These are phyloP conservation scores for Tiliacea citrago DNA, from an alignment of 2,888 invertebrate genomes.

Conservation along the genomic window DNA sequence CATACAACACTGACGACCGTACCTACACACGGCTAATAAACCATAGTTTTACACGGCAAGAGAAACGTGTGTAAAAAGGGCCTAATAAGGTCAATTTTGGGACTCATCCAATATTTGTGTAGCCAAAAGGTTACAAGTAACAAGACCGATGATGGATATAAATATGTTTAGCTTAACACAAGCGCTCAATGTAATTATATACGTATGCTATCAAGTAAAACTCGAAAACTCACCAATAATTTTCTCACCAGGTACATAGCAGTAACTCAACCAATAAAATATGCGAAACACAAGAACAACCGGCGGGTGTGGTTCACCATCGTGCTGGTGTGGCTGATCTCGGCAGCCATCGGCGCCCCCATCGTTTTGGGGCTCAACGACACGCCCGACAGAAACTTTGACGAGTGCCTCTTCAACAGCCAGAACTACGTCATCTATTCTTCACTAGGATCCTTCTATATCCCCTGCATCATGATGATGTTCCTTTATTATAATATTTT, in stretches of 20 bases:
- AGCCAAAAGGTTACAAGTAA: slow-evolving; percentile 15
- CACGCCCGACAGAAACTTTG: slow-evolving; percentile 95
- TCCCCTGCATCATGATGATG: slow-evolving; percentile 99
- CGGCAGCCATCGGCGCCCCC: slow-evolving; percentile 98
- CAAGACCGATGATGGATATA: background rate
- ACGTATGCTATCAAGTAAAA: background rate
- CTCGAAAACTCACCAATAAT: background rate
- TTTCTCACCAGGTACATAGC: slow-evolving; percentile 97
- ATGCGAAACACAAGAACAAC: slow-evolving; percentile 99
- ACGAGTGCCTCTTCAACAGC: slow-evolving; percentile 98
- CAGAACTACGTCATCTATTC: slow-evolving; percentile 99
- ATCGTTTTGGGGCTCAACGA: slow-evolving; percentile 99
- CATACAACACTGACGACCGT: no score
- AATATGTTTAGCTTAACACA: background rate
- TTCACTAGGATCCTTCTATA: slow-evolving; percentile 99
- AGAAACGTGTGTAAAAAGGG: no score
- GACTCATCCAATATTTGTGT: slow-evolving; percentile 12
- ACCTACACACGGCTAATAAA: no score
- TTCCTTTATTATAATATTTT: slow-evolving; percentile 99
- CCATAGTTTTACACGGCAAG: no score
- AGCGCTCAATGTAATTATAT: background rate
- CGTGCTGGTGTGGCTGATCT: slow-evolving; percentile 98
- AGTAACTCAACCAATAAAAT: slow-evolving; percentile 99
- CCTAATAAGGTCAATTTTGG: slow-evolving; percentile 9
- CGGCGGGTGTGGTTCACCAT: slow-evolving; percentile 98